Percentiles rank a stretch among this genome's conserved stretches.
Conservation (phyloP, 2,113 vertebrate genomes). For the Lanius ludovicianus region DNA sequence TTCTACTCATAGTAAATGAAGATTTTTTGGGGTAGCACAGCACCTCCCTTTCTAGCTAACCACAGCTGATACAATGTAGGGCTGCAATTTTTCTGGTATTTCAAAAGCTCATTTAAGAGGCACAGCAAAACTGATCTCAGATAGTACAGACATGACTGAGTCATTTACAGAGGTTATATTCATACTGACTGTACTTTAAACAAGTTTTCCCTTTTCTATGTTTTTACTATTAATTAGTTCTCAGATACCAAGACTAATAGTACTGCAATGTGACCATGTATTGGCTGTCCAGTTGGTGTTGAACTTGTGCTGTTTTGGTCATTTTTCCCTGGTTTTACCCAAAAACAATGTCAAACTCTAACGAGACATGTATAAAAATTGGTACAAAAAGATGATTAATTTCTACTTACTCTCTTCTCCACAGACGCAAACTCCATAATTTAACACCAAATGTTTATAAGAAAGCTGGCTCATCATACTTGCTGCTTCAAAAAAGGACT, state of each 20-base stretch:
- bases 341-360: not conserved
- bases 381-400: not conserved
- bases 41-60: not conserved
- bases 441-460: conserved; percentile 93
- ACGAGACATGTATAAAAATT: not conserved
- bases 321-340: not conserved
- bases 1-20: not conserved
- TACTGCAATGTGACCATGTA: fast-evolving
- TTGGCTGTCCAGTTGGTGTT: not conserved
- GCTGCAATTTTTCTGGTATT: not conserved
- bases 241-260: not conserved
- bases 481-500: conserved; percentile 98
- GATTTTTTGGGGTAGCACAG: not conserved
- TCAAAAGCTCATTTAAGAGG: not conserved
- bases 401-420: conserved; percentile 93
- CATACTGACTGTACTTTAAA: not conserved
- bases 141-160: not conserved
- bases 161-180: not conserved
- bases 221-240: not conserved
- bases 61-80: not conserved
- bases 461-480: conserved; percentile 99
- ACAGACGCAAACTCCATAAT: conserved; percentile 94
- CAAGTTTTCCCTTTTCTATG: not conserved
- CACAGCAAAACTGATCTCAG: not conserved
- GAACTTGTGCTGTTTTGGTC: not conserved